A percentile compares a stretch with the other conserved stretches of the same genome.
Conservation (phyloP, 2,888 invertebrate species). For the Phortica okadai region DNA sequence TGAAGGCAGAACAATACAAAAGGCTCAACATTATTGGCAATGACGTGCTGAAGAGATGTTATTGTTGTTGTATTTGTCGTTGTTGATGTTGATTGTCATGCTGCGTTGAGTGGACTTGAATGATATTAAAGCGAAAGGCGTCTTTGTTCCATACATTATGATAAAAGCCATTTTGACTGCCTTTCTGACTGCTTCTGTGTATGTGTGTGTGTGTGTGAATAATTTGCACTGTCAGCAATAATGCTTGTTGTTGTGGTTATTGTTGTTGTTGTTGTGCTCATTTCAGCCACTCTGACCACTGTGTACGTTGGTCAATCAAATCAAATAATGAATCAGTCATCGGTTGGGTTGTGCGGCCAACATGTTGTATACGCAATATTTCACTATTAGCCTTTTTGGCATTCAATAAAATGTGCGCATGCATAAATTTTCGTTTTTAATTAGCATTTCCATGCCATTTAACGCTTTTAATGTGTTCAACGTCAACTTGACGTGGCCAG, state of each 20-base stretch:
- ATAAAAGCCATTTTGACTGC: constrained; percentile 22
- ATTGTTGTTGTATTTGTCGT: too few relatives aligned
- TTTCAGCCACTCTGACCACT: too few relatives aligned
- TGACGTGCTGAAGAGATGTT: too few relatives aligned
- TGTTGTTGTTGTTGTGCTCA: too few relatives aligned
- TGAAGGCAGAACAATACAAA: not conserved
- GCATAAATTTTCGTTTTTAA: too few relatives aligned
- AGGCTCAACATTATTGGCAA: not conserved
- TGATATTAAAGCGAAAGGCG: constrained; percentile 44
- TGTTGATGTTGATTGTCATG: not conserved
- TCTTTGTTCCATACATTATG: not conserved
- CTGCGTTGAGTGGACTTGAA: constrained; percentile 53
- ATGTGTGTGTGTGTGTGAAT: constrained; percentile 13
- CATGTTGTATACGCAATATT: not conserved
- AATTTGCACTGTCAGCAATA: not conserved
- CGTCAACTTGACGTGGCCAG: too few relatives aligned
- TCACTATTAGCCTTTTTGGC: not conserved
- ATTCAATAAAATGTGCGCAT: not conserved
- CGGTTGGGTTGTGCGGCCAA: too few relatives aligned
- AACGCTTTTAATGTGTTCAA: too few relatives aligned
- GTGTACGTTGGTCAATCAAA: too few relatives aligned
- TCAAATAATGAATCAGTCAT: too few relatives aligned
- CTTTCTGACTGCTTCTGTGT: constrained; percentile 14
- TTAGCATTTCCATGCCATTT: too few relatives aligned
- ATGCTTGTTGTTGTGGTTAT: too few relatives aligned